These are phyloP conservation scores for Nymphicus hollandicus DNA, from an alignment of 2,113 vertebrate genomes.

Conservation along the genomic window DNA sequence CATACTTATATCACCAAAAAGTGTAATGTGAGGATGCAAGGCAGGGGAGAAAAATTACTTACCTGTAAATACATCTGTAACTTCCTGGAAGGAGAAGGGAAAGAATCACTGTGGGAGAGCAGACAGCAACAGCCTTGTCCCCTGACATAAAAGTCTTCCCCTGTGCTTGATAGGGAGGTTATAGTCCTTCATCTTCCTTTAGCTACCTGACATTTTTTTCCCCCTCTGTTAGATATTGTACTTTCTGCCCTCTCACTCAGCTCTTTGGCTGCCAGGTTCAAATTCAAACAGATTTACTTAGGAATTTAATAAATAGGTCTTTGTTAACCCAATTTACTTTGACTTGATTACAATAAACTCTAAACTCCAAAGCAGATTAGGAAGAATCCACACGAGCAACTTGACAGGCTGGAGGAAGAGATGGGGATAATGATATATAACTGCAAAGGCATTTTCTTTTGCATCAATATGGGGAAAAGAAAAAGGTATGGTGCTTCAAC, in stretches of 20 bases:
- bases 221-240: background rate
- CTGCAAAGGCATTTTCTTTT: background rate
- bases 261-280: background rate
- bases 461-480: background rate
- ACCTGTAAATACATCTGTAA: background rate
- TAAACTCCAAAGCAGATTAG: background rate
- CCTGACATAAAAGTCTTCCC: background rate
- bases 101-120: background rate
- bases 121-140: background rate
- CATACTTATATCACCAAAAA: background rate
- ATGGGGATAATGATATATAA: background rate
- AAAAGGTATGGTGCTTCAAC: background rate
- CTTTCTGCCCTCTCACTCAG: background rate
- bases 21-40: background rate
- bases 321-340: background rate
- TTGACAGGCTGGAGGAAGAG: background rate
- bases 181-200: background rate
- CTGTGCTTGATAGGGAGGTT: background rate
- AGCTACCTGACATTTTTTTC: background rate
- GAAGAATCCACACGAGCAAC: background rate
- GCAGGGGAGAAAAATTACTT: background rate
- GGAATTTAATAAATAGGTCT: background rate
- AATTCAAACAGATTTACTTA: background rate
- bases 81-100: background rate
- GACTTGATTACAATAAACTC: background rate